Conservation (phyloP, 1,140 invertebrate species). For the Drosophila ambigua region DNA sequence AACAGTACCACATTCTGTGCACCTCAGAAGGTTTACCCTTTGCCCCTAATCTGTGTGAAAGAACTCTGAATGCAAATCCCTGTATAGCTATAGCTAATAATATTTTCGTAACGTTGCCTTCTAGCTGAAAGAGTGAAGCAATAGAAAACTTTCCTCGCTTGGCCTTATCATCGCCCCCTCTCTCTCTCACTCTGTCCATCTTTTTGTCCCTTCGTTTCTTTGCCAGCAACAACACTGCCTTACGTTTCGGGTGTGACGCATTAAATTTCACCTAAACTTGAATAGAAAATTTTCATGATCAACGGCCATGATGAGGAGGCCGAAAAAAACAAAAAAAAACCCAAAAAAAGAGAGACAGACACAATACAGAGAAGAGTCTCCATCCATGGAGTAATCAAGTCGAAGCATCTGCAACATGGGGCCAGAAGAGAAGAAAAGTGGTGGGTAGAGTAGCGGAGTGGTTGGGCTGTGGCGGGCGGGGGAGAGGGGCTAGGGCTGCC, state of each 20-base stretch:
- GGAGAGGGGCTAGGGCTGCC: conserved; percentile 15
- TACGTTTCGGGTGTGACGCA: conserved; percentile 46
- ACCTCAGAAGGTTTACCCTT: too few relatives aligned
- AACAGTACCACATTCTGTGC: too few relatives aligned
- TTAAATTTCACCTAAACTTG: conserved; percentile 82
- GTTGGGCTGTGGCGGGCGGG: too few relatives aligned
- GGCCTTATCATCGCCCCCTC: not conserved
- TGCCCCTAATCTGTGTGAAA: too few relatives aligned
- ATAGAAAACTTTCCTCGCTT: conserved; percentile 8
- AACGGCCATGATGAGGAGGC: conserved; percentile 63
- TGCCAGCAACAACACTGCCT: not conserved
- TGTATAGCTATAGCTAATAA: too few relatives aligned
- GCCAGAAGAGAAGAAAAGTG: not conserved
- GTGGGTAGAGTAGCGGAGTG: too few relatives aligned
- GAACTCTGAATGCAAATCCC: too few relatives aligned
- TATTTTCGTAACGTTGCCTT: too few relatives aligned
- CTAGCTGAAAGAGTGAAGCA: not conserved
- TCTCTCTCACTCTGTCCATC: too few relatives aligned
- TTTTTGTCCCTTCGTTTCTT: not conserved
- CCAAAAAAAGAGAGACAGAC: not conserved
- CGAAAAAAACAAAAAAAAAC: conserved; percentile 20
- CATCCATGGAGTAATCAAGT: conserved; percentile 42
- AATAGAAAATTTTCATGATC: conserved; percentile 82
- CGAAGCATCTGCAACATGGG: conserved; percentile 30
- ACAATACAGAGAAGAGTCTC: conserved; percentile 19